Base-by-base conservation (phyloP, 2,888 invertebrate species). In the Tiliacea aurago region DNA sequence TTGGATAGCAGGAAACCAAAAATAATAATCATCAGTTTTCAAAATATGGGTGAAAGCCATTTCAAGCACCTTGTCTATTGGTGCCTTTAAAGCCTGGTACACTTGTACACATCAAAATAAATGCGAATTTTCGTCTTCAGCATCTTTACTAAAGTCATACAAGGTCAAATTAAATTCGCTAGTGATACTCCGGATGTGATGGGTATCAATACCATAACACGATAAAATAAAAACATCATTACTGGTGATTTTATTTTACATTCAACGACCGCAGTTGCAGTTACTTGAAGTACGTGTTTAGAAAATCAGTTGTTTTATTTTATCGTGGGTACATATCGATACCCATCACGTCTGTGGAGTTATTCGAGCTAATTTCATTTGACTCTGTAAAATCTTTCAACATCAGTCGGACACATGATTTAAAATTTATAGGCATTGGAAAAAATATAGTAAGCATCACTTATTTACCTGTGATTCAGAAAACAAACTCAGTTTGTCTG, bases 1-100 rank as follows among this genome's bases (percentile, higher is more conserved):
- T 85, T 80, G 87, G 73, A 80, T 75, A 84, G 86, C 86, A 84
- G 84, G 47, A 53, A 71, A 47, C 55, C 23, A 59, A 59, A 55
- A 28, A 61, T 18, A 28, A 33, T 45, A 55, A 18, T 53, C 33
- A 37, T 55, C 5, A 62, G 15, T 73, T 33, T 47, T 33, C n/a
- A 20, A 45, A 55, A 18, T 37, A 23, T 13, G 15, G 10, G 11
- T 23, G 6, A 13, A 76, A 64, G 23, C 7, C 28, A 18, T 15
- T 43, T 4, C 4, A 41, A 15, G 6, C 23, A 49, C 10, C 20
- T 4, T 15, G 23, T 28, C 18, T 70, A 37, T 33, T 18, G 20
- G 43, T 37, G 28, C 33, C 23, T 23, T 37, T 58, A 61, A 49
- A 20, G 15, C 20, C 4, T 18, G n/a, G 18, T 47, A 37, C 23